phyloP scores from a whole-genome alignment of 2,113 vertebrate species.

The Grus americana region DNA sequence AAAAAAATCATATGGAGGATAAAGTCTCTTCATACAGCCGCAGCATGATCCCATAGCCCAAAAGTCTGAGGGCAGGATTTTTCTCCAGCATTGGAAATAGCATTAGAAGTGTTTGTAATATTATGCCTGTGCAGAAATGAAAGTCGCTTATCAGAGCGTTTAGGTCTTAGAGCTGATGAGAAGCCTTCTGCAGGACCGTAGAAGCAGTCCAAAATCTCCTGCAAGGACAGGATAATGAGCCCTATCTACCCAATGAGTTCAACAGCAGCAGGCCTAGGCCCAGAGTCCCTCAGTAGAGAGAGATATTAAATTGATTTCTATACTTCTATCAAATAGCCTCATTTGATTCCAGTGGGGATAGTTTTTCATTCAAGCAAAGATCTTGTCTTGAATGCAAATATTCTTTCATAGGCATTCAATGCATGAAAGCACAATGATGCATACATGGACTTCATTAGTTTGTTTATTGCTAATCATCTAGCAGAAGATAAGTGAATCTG shows the following conservation, averaged over 20 bases:
- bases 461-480: background rate
- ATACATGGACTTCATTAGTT: background rate
- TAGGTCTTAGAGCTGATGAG: background rate
- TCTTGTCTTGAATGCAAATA: background rate
- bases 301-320: constrained; percentile 30
- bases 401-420: background rate
- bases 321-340: constrained; percentile 7
- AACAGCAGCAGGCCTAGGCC: background rate
- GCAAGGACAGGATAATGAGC: background rate
- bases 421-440: background rate
- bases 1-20: background rate
- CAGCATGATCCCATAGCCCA: background rate
- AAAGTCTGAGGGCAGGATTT: background rate
- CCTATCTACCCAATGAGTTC: background rate
- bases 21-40: background rate
- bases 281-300: background rate
- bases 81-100: background rate
- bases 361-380: constrained; percentile 22
- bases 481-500: background rate
- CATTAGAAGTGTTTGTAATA: background rate
- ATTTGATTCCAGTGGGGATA: constrained; percentile 30
- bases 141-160: background rate
- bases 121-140: background rate
- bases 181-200: background rate
- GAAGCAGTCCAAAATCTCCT: background rate